Percentiles rank a stretch among this genome's conserved stretches.
These are phyloP conservation scores for Phorcus lineatus DNA, from an alignment of 2,888 invertebrate species.

Conservation along the genomic window DNA sequence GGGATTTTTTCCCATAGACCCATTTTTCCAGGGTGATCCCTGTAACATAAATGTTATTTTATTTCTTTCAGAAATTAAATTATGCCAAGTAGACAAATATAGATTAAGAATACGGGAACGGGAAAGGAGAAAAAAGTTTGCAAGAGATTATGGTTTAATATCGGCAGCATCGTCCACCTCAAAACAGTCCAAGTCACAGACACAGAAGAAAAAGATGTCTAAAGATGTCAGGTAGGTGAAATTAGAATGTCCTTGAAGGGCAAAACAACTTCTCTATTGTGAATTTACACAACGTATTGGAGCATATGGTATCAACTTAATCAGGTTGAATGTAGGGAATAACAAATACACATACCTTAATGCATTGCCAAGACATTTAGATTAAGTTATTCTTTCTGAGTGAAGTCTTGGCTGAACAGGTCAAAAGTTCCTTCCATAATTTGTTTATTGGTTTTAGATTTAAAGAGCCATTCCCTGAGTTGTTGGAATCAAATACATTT, in stretches of 20 bases:
- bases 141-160: conserved; percentile 92
- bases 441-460: too few relatives aligned
- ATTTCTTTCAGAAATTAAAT: conserved; percentile 83
- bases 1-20: too few relatives aligned
- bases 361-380: too few relatives aligned
- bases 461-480: too few relatives aligned
- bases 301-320: neutral
- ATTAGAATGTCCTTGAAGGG: too few relatives aligned
- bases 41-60: conserved; percentile 10
- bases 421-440: too few relatives aligned
- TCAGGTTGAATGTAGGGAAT: neutral
- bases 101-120: conserved; percentile 80
- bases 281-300: neutral
- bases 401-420: too few relatives aligned
- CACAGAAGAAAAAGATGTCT: conserved; percentile 80
- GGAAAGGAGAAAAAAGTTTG: conserved; percentile 90
- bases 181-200: conserved; percentile 78
- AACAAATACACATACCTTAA: neutral
- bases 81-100: conserved; percentile 95
- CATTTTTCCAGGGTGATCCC: too few relatives aligned
- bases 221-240: conserved; percentile 85
- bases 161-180: conserved; percentile 85
- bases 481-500: too few relatives aligned
- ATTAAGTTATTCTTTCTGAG: too few relatives aligned
- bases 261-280: neutral